Evolutionary conservation across 2,113 vertebrate genomes (phyloP), one percentile per base, ranked within the genome.

Genomic region (Rousettus leschenaultii): DNA sequence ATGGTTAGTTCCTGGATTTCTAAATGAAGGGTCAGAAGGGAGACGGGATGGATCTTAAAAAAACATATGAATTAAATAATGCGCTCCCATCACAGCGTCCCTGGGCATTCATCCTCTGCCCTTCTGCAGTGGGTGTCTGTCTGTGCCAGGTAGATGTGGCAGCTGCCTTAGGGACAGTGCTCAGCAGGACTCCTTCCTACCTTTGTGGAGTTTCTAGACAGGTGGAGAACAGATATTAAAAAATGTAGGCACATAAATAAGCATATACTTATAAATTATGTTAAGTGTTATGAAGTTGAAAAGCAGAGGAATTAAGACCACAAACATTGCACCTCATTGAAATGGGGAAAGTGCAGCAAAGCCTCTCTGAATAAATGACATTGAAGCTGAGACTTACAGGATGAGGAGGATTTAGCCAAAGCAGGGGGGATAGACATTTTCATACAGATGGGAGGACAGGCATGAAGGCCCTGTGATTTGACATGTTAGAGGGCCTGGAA

Each of bases 1-100:
- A 77, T 51, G 63, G 71, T 92, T 94, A 94, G 94, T 97, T 91
- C 95, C 89, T 89, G 55, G 51, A 85, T 96, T 98, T 92, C 88
- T 97, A 97, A 28, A 97, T 53, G 65, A 94, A 87, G 86, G 40
- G 8, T 40, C 16, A 16, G 87, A 93, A 89, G 7, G 63, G 77
- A 86, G 33, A 33, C 28, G 18, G 66, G 68, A 48, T 38, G 51
- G 66, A 57, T 59, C 74, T 89, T 40, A 55, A 51, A 79, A 94
- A 94, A 95, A 51, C 22, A 16, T 14, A 33, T 4, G 38, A 75
- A 90, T 83, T 65, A 74, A 78, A 51, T 43, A 57, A 68, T 9
- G 35, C 28, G 28, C 30, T 53, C 9, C 9, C 4, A n/a, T 26
- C 68, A 28, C 19, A 19, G 40, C 21, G 33, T 45, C 19, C 40